These are phyloP conservation scores for Phyllostomus discolor DNA, from an alignment of 2,113 vertebrate genomes.

Conservation along the genomic window DNA sequence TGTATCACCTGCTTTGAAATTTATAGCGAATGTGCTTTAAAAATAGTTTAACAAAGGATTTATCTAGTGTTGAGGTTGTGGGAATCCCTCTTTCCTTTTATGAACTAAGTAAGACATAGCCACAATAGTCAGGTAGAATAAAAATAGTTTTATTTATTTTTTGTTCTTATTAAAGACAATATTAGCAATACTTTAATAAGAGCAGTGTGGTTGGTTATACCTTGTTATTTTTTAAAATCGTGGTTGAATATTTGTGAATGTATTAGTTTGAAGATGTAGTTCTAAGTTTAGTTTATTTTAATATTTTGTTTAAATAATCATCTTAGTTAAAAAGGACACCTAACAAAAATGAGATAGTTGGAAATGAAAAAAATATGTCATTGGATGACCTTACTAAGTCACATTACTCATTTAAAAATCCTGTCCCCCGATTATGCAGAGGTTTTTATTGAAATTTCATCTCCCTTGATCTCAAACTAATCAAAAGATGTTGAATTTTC, in stretches of 20 bases:
- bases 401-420: background rate
- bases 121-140: background rate
- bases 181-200: background rate
- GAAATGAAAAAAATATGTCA: background rate
- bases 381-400: background rate
- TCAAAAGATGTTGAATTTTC: conserved; percentile 3
- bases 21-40: no score
- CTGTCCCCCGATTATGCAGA: background rate
- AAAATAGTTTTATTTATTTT: background rate
- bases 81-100: background rate
- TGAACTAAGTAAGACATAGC: background rate
- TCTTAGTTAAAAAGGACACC: background rate
- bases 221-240: background rate
- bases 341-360: background rate
- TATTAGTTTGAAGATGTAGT: background rate
- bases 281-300: background rate
- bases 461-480: background rate
- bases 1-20: background rate
- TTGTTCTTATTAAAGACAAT: background rate
- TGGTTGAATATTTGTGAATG: background rate
- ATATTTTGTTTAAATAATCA: background rate
- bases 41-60: no score
- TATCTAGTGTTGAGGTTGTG: no score
- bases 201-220: background rate
- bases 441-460: background rate